These are phyloP conservation scores for Tokudaia muenninki DNA, from an alignment of 2,797 vertebrate genomes.

Conservation along the genomic window DNA sequence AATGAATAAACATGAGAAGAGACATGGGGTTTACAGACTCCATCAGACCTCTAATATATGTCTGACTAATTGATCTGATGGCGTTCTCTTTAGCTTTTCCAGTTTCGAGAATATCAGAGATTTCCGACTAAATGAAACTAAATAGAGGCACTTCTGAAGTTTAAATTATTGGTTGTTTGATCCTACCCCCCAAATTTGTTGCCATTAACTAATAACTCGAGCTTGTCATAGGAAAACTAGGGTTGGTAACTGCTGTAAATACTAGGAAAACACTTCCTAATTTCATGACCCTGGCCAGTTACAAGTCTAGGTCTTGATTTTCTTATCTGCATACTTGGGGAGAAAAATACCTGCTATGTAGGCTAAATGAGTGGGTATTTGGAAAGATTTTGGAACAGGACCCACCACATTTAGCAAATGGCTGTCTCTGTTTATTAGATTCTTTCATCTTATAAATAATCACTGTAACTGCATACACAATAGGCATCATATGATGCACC, in stretches of 20 bases:
- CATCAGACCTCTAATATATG: neutral
- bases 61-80: neutral
- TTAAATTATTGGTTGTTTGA: neutral
- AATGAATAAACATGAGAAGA: neutral
- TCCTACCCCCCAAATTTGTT: neutral
- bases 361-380: neutral
- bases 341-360: neutral
- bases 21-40: neutral
- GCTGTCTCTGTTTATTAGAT: neutral
- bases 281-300: neutral
- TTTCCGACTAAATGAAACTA: conserved; percentile 37
- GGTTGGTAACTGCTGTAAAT: conserved; percentile 2
- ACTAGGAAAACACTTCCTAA: conserved; percentile 41
- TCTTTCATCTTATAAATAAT: neutral
- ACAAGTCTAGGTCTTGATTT: neutral
- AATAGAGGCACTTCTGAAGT: neutral
- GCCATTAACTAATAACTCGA: neutral
- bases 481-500: neutral
- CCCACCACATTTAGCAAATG: neutral
- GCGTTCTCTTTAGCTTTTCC: neutral
- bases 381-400: neutral
- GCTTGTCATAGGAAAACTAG: neutral
- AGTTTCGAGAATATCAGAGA: conserved; percentile 26
- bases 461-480: neutral
- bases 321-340: neutral